phyloP scores from a whole-genome alignment of 2,113 vertebrate species.

The Phaethornis superciliosus region DNA sequence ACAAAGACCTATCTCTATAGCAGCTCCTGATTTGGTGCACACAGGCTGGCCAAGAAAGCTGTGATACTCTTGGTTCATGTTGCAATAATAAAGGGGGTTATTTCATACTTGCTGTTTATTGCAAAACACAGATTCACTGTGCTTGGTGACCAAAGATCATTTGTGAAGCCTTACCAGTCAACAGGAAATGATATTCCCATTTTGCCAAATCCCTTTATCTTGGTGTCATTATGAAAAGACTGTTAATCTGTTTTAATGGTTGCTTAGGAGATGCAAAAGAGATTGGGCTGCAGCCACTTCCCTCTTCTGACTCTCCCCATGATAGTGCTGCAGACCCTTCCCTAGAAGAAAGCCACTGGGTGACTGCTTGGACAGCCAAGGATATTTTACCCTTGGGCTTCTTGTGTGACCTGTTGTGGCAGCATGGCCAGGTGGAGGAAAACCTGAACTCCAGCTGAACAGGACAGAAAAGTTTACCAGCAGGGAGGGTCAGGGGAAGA shows the following conservation, averaged over 20 bases:
- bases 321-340: background rate
- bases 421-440: background rate
- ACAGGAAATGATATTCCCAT: slow-evolving; percentile 51
- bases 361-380: background rate
- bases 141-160: slow-evolving; percentile 44
- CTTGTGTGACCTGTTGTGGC: background rate
- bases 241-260: slow-evolving; percentile 43
- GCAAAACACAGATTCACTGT: slow-evolving; percentile 59
- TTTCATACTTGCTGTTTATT: slow-evolving; percentile 47
- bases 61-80: background rate
- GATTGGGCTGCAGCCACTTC: background rate
- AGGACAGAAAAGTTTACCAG: background rate
- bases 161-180: slow-evolving; percentile 39
- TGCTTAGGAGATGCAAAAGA: slow-evolving; percentile 42
- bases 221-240: slow-evolving; percentile 29
- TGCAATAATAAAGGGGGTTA: slow-evolving; percentile 5
- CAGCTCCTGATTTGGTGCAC: background rate
- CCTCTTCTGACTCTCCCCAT: background rate
- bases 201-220: slow-evolving; percentile 55
- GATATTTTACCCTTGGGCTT: background rate
- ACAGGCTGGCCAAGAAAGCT: background rate
- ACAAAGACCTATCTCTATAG: background rate
- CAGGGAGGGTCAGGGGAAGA: background rate
- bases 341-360: background rate
- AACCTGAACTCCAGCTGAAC: background rate